These are phyloP conservation scores for Lordiphosa collinella DNA, from an alignment of 1,140 invertebrate species.

Conservation along the genomic window DNA sequence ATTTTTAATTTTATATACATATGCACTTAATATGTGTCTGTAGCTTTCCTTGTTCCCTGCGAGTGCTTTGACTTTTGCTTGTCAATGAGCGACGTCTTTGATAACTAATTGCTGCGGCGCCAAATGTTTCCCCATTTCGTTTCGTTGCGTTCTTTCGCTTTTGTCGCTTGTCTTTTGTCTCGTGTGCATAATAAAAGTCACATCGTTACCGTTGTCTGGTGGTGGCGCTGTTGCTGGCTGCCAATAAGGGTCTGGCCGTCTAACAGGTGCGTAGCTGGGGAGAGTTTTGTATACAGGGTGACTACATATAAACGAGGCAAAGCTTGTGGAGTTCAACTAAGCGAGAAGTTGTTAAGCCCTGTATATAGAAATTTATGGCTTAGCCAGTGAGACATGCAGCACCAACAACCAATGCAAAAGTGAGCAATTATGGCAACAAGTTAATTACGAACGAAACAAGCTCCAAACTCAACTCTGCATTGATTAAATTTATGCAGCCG, in stretches of 20 bases:
- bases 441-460: constrained; percentile 36
- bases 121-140: constrained; percentile 58
- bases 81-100: constrained; percentile 73
- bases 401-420: constrained; percentile 8
- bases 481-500: too few species aligned
- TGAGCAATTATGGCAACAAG: constrained; percentile 55
- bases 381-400: constrained; percentile 21
- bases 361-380: too few species aligned
- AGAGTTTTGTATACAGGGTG: too few species aligned
- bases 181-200: constrained; percentile 63
- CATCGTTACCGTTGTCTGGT: constrained; percentile 31
- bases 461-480: neutral
- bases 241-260: too few species aligned
- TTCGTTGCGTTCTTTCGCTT: constrained; percentile 1
- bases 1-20: constrained; percentile 10
- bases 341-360: too few species aligned
- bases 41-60: constrained; percentile 32
- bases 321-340: too few species aligned
- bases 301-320: too few species aligned
- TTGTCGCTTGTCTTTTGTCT: constrained; percentile 3
- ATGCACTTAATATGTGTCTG: constrained; percentile 28
- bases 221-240: too few species aligned
- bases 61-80: constrained; percentile 75
- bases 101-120: constrained; percentile 76
- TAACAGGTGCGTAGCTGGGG: too few species aligned